These are phyloP conservation scores for Hephaestus fuliginosus DNA, from an alignment of 2,797 vertebrate genomes.

Conservation along the genomic window DNA sequence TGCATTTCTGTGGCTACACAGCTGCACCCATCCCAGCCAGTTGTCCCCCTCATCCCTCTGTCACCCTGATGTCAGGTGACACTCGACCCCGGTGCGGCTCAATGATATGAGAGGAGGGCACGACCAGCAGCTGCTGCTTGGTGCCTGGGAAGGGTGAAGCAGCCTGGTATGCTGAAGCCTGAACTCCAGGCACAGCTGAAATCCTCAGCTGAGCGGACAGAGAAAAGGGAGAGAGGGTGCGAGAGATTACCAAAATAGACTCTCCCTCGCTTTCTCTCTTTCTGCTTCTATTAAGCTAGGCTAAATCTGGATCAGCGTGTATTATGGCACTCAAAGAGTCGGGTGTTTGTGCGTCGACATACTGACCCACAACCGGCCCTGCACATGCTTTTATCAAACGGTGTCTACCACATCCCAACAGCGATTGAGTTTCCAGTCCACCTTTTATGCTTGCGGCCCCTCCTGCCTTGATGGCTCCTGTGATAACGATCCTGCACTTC, in stretches of 20 bases:
- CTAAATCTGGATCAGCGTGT: conserved; percentile 80
- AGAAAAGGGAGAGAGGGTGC: conserved; percentile 62
- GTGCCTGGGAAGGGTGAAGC: conserved; percentile 70
- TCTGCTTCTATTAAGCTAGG: conserved; percentile 69
- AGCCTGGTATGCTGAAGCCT: conserved; percentile 76
- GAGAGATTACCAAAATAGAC: conserved; percentile 80
- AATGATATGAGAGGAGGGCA: conserved; percentile 72
- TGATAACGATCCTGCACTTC: conserved; percentile 28
- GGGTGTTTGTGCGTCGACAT: conserved; percentile 21
- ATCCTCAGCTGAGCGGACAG: conserved; percentile 55
- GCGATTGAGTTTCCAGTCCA: background rate
- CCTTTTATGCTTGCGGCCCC: conserved; percentile 32
- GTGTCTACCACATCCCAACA: conserved; percentile 3
- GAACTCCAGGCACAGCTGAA: conserved; percentile 84
- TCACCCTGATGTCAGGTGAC: conserved; percentile 70
- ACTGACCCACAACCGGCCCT: conserved; percentile 70
- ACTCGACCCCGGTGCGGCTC: conserved; percentile 70
- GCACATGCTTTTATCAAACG: conserved; percentile 15
- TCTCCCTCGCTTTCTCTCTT: conserved; percentile 53
- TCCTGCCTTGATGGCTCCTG: conserved; percentile 25
- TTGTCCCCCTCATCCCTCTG: conserved; percentile 67
- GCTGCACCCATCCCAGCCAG: conserved; percentile 75
- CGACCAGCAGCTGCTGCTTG: conserved; percentile 85
- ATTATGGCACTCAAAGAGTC: conserved; percentile 59
- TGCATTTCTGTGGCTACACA: conserved; percentile 53